phyloP scores from a whole-genome alignment of 23 tunicate species.

The Diplosoma virens region DNA sequence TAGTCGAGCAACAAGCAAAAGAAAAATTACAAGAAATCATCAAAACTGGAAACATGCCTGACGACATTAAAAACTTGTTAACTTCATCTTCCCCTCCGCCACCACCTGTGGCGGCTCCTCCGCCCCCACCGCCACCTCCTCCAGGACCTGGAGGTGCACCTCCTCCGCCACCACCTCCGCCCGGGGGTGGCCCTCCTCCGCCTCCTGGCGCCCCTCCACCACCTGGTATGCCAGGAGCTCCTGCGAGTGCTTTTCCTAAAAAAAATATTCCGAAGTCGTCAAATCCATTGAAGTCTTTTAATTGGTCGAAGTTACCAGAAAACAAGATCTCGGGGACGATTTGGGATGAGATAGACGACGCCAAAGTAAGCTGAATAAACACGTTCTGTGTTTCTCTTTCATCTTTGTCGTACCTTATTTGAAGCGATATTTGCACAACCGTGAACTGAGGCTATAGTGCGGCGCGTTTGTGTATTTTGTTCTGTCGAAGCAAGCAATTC shows the following conservation, averaged over 20 bases:
- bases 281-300: constrained; percentile 90
- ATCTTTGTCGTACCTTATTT: too few relatives aligned
- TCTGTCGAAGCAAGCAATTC: too few relatives aligned
- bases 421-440: too few relatives aligned
- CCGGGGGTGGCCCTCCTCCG: constrained; percentile 73
- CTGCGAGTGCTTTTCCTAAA: constrained; percentile 23
- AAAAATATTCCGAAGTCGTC: constrained; percentile 82
- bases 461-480: too few relatives aligned
- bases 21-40: constrained; percentile 62
- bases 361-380: constrained; percentile 57
- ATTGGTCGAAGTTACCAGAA: constrained; percentile 93
- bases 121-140: constrained; percentile 86
- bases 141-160: constrained; percentile 60
- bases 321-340: constrained; percentile 82
- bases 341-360: constrained; percentile 82
- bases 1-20: constrained; percentile 61
- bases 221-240: constrained; percentile 22
- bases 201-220: constrained; percentile 65
- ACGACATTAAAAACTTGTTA: constrained; percentile 49
- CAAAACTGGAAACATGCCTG: constrained; percentile 60
- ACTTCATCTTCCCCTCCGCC: constrained; percentile 61
- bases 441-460: too few relatives aligned
- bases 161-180: constrained; percentile 85
- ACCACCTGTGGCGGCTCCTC: constrained; percentile 31
- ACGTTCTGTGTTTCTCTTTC: too few relatives aligned